A percentile compares a stretch with the other conserved stretches of the same genome.
phyloP scores from a whole-genome alignment of 2,797 vertebrate genomes.

The Poeciliopsis paucimaculata region DNA sequence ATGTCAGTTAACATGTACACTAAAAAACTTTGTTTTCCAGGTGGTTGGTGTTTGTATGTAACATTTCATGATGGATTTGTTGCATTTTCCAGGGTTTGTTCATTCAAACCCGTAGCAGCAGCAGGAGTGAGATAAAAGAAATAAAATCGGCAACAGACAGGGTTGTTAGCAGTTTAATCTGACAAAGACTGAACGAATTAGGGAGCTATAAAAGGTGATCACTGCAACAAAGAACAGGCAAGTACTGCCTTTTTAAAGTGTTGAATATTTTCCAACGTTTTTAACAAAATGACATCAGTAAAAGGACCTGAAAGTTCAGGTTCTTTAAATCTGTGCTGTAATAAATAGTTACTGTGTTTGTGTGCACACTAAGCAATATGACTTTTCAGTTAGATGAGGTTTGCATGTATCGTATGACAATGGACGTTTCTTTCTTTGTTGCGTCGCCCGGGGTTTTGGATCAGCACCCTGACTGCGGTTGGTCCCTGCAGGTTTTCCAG shows the following conservation, averaged over 20 bases:
- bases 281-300: not conserved
- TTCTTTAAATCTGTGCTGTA: not conserved
- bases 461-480: conserved; percentile 17
- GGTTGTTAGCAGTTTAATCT: too few species aligned
- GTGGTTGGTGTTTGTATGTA: too few species aligned
- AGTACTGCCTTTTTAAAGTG: not conserved
- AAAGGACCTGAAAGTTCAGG: not conserved
- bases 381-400: conserved; percentile 11
- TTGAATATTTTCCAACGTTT: not conserved
- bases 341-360: not conserved
- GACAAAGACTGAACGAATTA: too few species aligned
- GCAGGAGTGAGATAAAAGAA: too few species aligned
- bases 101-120: too few species aligned
- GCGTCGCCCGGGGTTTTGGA: conserved; percentile 25
- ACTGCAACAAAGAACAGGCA: too few species aligned
- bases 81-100: too few species aligned
- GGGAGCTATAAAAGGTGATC: too few species aligned
- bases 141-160: too few species aligned
- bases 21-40: too few species aligned
- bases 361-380: not conserved
- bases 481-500: conserved; percentile 35
- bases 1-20: too few species aligned
- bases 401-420: conserved; percentile 8
- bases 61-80: too few species aligned
- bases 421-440: conserved; percentile 21